A percentile compares a stretch with the other conserved stretches of the same genome.
Conservation (phyloP, 2,888 invertebrate species). For the Leucophora obtusa region DNA sequence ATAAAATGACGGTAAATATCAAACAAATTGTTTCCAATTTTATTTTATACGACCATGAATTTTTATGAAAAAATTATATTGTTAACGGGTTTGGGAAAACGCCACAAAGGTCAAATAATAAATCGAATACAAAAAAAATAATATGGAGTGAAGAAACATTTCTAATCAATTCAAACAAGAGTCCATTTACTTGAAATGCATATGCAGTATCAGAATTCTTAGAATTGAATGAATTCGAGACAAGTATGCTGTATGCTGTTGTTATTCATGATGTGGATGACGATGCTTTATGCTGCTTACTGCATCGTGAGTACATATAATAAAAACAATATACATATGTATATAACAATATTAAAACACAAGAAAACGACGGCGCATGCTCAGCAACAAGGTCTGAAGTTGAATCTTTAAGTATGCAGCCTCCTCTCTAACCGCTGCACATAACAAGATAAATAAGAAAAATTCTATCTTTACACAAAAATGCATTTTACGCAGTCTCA, state of each 20-base stretch:
- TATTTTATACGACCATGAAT: slow-evolving; percentile 6
- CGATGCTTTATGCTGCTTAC: slow-evolving; percentile 42
- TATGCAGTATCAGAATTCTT: slow-evolving; percentile 49
- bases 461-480: slow-evolving; percentile 24
- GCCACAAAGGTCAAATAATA: slow-evolving; percentile 59
- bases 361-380: slow-evolving; percentile 57
- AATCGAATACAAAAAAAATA: slow-evolving; percentile 28
- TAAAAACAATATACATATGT: slow-evolving; percentile 31
- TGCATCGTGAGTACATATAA: slow-evolving; percentile 29
- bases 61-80: slow-evolving; percentile 41
- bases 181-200: slow-evolving; percentile 37
- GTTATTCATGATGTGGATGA: slow-evolving; percentile 41
- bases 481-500: slow-evolving; percentile 51
- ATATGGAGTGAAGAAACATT: slow-evolving; percentile 9
- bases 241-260: slow-evolving; percentile 32
- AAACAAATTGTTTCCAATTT: background rate
- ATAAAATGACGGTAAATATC: background rate
- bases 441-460: slow-evolving; percentile 6
- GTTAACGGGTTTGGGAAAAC: slow-evolving; percentile 45
- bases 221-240: slow-evolving; percentile 61
- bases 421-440: background rate
- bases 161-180: slow-evolving; percentile 60
- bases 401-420: slow-evolving; percentile 38
- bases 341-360: slow-evolving; percentile 27
- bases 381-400: slow-evolving; percentile 47